phyloP scores from a whole-genome alignment of 2,113 vertebrate genomes.

The Phaethornis superciliosus region DNA sequence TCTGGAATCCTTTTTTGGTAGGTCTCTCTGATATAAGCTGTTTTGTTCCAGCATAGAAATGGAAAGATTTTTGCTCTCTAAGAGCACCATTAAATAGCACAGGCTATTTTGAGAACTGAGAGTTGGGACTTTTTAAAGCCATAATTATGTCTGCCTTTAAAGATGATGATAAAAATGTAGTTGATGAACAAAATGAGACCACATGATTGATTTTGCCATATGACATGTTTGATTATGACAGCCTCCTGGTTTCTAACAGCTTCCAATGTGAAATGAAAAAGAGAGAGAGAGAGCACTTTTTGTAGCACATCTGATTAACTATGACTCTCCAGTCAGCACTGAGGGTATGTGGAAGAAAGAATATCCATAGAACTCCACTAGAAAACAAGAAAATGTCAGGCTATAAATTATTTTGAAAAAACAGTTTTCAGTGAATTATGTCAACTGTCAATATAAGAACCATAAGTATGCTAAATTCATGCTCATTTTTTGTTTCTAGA shows the following conservation, averaged over 20 bases:
- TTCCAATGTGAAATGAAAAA: neutral
- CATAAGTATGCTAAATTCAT: neutral
- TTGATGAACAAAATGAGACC: neutral
- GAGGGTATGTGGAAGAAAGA: neutral
- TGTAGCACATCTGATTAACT: constrained; percentile 10
- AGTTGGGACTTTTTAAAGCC: neutral
- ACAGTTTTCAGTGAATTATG: neutral
- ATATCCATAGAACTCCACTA: neutral
- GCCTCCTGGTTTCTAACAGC: neutral
- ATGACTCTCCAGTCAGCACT: neutral
- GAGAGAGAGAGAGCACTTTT: neutral
- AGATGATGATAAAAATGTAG: constrained; percentile 18
- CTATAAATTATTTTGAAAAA: constrained; percentile 4
- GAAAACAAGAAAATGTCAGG: constrained; percentile 10
- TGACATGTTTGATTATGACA: constrained; percentile 35
- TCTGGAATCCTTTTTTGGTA: neutral
- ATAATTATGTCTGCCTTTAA: constrained; percentile 26
- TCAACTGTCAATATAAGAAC: neutral
- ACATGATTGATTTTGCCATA: constrained; percentile 17
- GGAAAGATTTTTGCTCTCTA: neutral
- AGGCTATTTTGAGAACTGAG: constrained; percentile 10
- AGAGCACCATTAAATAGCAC: neutral
- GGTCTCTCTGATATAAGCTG: neutral
- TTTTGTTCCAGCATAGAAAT: neutral
- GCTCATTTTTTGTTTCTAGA: neutral